Conservation (phyloP, 2,113 vertebrate genomes). For the Corvus cornix region DNA sequence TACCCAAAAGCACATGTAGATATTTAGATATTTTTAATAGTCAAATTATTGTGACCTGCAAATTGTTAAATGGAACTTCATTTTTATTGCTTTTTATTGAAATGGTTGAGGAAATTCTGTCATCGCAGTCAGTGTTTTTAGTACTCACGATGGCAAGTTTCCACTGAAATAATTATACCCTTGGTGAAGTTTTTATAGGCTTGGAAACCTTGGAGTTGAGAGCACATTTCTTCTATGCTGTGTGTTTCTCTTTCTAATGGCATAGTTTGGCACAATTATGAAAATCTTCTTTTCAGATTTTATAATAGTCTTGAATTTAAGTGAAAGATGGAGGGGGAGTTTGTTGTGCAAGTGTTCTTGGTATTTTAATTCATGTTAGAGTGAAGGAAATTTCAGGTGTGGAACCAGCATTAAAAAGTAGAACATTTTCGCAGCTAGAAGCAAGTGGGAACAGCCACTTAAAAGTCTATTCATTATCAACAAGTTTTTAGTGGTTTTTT, state of each 20-base stretch:
- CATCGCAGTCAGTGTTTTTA: neutral
- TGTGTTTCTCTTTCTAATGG: neutral
- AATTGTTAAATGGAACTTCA: neutral
- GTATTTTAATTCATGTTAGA: neutral
- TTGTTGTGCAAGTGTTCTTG: neutral
- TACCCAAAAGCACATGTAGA: neutral
- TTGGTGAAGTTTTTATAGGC: neutral
- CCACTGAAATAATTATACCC: neutral
- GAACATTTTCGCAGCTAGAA: neutral
- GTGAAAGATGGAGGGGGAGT: neutral
- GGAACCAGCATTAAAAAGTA: neutral
- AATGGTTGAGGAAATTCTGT: conserved; percentile 9
- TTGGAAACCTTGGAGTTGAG: neutral
- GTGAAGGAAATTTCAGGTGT: neutral
- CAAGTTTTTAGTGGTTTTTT: neutral
- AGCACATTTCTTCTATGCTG: neutral
- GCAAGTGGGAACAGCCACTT: neutral
- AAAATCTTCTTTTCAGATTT: neutral
- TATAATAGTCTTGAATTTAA: neutral
- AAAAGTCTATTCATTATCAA: neutral
- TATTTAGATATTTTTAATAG: neutral
- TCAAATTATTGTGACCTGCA: neutral
- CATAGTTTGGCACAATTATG: neutral
- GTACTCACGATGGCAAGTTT: neutral
- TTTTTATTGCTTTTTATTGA: conserved; percentile 18